A percentile compares a stretch with the other conserved stretches of the same genome.
Conservation (phyloP, 30 jellyfish, hydroid and myxozoan species). For the Chrysaora quinquecirrha region DNA sequence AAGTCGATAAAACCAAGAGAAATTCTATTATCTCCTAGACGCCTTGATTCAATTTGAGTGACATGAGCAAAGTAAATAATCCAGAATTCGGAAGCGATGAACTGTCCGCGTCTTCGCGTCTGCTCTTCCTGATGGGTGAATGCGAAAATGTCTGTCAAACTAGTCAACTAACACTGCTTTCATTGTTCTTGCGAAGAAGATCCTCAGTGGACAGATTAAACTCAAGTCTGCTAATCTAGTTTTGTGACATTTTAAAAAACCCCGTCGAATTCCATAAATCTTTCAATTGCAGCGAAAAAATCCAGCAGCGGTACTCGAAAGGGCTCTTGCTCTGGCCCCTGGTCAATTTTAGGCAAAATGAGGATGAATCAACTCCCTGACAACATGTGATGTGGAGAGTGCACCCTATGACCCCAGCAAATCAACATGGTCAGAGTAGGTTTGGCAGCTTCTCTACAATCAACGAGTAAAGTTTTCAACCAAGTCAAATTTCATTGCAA, state of each 20-base stretch:
- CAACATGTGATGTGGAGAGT: no score
- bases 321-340: no score
- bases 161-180: background rate
- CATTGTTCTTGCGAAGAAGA: background rate
- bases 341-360: no score
- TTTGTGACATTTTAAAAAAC: background rate
- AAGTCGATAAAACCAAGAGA: no score
- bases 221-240: constrained; percentile 4
- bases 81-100: constrained; percentile 12
- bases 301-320: no score
- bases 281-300: background rate
- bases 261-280: background rate
- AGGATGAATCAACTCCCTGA: no score
- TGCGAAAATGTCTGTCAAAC: background rate
- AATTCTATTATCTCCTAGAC: background rate
- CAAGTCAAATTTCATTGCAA: constrained; percentile 65
- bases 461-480: constrained; percentile 54
- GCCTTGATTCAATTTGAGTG: background rate
- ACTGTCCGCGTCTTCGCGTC: background rate
- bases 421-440: constrained; percentile 2
- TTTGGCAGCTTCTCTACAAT: constrained; percentile 67
- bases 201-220: background rate
- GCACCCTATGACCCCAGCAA: background rate
- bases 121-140: background rate
- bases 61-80: background rate